A percentile compares a stretch with the other conserved stretches of the same genome.
Evolutionary conservation across 2,797 vertebrate species (phyloP).

Genomic region (Acanthis flammea): DNA sequence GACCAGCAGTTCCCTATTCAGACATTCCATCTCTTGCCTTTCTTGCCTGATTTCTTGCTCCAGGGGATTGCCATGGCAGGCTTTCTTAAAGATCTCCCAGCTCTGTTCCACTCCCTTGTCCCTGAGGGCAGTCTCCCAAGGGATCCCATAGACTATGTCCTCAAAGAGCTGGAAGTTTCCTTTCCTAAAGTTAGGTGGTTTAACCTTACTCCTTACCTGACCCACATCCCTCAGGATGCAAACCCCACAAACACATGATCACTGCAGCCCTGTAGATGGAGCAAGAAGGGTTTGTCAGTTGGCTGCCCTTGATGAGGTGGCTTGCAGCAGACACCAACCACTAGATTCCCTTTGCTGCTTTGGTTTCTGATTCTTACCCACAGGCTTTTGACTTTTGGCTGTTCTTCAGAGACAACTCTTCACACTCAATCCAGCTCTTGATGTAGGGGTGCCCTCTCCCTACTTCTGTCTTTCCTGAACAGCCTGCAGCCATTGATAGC

Average conservation of each 20-base stretch:
- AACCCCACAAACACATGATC: background rate
- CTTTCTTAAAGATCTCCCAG: background rate
- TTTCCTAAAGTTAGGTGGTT: background rate
- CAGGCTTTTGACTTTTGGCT: background rate
- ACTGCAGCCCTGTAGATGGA: background rate
- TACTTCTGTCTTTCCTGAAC: background rate
- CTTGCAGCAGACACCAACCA: background rate
- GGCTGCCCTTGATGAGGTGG: no score
- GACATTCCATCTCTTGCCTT: background rate
- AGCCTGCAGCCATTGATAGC: background rate
- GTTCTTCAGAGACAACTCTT: background rate
- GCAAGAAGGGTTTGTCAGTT: background rate
- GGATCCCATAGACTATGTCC: background rate
- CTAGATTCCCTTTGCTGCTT: background rate
- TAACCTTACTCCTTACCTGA: background rate
- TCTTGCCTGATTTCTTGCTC: background rate
- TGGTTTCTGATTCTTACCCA: background rate
- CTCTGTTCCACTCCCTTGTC: background rate
- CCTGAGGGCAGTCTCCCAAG: background rate
- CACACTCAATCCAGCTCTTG: background rate
- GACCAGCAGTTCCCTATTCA: background rate
- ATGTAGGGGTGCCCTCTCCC: background rate
- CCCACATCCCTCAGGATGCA: background rate
- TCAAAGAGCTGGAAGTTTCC: background rate
- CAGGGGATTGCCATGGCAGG: background rate